Conservation (phyloP, 2,888 invertebrate species). For the Dendrolimus pini region DNA sequence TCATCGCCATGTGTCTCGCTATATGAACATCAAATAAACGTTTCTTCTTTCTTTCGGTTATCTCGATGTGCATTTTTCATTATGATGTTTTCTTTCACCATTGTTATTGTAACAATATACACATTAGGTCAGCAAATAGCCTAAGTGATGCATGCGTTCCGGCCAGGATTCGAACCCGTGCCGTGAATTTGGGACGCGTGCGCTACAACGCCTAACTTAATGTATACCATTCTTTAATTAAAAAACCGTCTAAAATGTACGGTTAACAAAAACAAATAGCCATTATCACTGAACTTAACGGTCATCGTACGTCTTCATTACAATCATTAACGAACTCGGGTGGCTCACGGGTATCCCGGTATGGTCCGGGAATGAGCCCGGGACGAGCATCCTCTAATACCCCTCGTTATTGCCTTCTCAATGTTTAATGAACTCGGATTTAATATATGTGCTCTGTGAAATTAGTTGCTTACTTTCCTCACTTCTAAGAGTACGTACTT, state of each 20-base stretch:
- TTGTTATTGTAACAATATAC: no score
- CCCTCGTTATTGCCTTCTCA: conserved; percentile 47
- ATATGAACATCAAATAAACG: no score
- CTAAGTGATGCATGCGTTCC: no score
- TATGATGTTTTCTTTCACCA: no score
- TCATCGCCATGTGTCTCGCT: no score
- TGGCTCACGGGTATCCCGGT: conserved; percentile 4
- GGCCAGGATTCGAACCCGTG: no score
- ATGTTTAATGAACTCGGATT: conserved; percentile 51
- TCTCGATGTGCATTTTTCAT: no score
- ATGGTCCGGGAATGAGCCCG: conserved; percentile 23
- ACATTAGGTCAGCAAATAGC: no score
- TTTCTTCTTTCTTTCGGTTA: no score
- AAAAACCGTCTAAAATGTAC: conserved; percentile 4
- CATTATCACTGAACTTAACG: conserved; percentile 18
- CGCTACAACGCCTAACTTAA: no score
- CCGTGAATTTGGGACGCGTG: no score
- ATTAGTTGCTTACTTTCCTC: conserved; percentile 12
- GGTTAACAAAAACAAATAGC: conserved; percentile 19
- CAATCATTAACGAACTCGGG: conserved; percentile 12
- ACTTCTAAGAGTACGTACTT: neutral
- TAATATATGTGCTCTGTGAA: conserved; percentile 37
- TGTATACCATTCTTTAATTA: neutral
- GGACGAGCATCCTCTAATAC: conserved; percentile 18
- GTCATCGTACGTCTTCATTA: conserved; percentile 28